Evolutionary conservation across 1,140 invertebrate genomes (phyloP).

Genomic region (Harpegnathos saltator): DNA sequence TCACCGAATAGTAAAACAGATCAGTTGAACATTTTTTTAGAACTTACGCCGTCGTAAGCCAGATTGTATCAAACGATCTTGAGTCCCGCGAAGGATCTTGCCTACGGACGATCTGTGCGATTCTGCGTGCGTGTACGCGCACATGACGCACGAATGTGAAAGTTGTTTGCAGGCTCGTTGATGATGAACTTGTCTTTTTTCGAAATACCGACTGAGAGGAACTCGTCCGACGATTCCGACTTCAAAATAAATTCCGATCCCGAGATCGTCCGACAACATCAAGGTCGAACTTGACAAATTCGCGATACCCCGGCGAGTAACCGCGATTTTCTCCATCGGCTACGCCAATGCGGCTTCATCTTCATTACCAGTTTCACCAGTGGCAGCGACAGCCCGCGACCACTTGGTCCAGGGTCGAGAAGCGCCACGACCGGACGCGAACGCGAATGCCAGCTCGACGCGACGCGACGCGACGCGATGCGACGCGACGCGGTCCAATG

Average conservation of each 20-base stretch:
- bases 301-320: neutral
- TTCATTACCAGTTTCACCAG: constrained; percentile 39
- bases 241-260: no score
- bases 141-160: neutral
- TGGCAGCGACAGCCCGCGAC: neutral
- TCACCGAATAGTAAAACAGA: no score
- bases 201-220: neutral
- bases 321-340: neutral
- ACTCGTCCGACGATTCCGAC: neutral
- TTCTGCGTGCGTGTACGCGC: neutral
- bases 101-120: neutral
- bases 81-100: neutral
- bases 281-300: constrained; percentile 11
- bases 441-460: no score
- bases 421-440: neutral
- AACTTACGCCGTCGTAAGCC: no score
- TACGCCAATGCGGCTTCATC: constrained; percentile 9
- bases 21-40: no score
- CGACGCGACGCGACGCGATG: no score
- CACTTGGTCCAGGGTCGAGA: constrained; percentile 21
- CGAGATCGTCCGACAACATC: neutral
- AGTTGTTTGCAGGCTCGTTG: neutral
- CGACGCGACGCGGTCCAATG: constrained; percentile 39
- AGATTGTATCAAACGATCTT: neutral
- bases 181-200: neutral